Evolutionary conservation across 2,113 vertebrate genomes (phyloP).

Genomic region (Mastomys coucha): DNA sequence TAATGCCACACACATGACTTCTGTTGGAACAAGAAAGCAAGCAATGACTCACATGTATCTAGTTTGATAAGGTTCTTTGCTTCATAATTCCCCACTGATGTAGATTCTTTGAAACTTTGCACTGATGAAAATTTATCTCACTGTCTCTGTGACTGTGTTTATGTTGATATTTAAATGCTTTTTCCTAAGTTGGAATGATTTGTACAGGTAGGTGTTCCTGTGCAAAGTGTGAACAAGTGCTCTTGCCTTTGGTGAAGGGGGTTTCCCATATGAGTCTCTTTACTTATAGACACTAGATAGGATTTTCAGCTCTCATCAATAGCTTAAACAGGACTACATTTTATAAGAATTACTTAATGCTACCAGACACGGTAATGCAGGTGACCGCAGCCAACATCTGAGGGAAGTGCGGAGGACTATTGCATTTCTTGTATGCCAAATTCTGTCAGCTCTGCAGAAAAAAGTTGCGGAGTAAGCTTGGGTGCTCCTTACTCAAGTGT

Average conservation of each 20-base stretch:
- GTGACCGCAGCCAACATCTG: conserved; percentile 57
- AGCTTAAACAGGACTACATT: conserved; percentile 50
- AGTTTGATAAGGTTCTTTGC: conserved; percentile 52
- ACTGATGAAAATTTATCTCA: neutral
- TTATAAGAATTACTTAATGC: conserved; percentile 40
- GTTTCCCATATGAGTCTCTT: conserved; percentile 18
- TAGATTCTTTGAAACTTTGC: conserved; percentile 41
- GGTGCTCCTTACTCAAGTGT: conserved; percentile 69
- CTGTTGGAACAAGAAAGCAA: conserved; percentile 54
- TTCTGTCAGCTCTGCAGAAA: conserved; percentile 75
- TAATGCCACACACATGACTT: conserved; percentile 36
- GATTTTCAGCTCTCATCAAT: conserved; percentile 35
- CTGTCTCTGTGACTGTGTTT: conserved; percentile 42
- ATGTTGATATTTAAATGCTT: conserved; percentile 44
- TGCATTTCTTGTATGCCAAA: conserved; percentile 60
- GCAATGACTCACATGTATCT: conserved; percentile 22
- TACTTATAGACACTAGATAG: neutral
- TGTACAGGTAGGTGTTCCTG: conserved; percentile 43
- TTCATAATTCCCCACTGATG: conserved; percentile 58
- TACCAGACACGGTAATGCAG: neutral
- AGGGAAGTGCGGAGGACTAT: conserved; percentile 61
- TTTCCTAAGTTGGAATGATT: conserved; percentile 8
- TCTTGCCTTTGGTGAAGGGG: conserved; percentile 25
- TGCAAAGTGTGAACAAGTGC: conserved; percentile 12
- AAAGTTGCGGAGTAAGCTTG: conserved; percentile 64